Percentiles rank a stretch among this genome's conserved stretches.
Evolutionary conservation across 2,888 invertebrate genomes (phyloP).

Genomic region (Vesta saturnalis): DNA sequence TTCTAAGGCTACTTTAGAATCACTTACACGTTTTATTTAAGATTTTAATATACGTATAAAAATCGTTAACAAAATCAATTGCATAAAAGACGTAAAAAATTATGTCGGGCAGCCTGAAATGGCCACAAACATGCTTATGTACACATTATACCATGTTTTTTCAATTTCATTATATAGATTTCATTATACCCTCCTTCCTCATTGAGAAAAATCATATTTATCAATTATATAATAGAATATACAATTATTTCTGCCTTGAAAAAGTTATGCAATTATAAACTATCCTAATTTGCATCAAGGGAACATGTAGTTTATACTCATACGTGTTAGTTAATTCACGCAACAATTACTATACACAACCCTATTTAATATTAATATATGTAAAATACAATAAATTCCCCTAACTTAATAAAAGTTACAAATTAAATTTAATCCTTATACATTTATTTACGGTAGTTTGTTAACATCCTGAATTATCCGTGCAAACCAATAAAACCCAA

Average conservation of each 20-base stretch:
- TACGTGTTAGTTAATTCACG: slow-evolving; percentile 13
- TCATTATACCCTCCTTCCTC: too few relatives aligned
- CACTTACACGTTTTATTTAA: too few relatives aligned
- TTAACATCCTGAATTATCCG: slow-evolving; percentile 42
- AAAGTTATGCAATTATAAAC: slow-evolving; percentile 1
- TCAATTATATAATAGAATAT: too few relatives aligned
- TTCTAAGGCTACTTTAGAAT: too few relatives aligned
- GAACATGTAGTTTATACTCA: slow-evolving; percentile 2
- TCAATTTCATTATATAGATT: too few relatives aligned
- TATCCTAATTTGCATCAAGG: neutral
- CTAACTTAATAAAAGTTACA: slow-evolving; percentile 21
- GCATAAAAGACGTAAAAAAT: too few relatives aligned
- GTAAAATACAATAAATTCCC: slow-evolving; percentile 16
- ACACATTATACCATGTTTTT: too few relatives aligned
- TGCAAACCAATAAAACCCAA: slow-evolving; percentile 39
- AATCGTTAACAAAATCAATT: too few relatives aligned
- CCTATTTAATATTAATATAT: slow-evolving; percentile 24
- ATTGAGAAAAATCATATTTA: too few relatives aligned
- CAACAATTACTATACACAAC: slow-evolving; percentile 24
- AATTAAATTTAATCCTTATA: slow-evolving; percentile 28
- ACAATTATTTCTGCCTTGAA: slow-evolving; percentile 13
- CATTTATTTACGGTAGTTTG: slow-evolving; percentile 36
- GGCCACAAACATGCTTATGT: too few relatives aligned
- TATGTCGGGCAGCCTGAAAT: too few relatives aligned
- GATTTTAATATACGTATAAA: too few relatives aligned